Evolutionary conservation across 1,140 invertebrate species (phyloP), one percentile per base, ranked within the genome.

Genomic region (Chironomus striatipennis): DNA sequence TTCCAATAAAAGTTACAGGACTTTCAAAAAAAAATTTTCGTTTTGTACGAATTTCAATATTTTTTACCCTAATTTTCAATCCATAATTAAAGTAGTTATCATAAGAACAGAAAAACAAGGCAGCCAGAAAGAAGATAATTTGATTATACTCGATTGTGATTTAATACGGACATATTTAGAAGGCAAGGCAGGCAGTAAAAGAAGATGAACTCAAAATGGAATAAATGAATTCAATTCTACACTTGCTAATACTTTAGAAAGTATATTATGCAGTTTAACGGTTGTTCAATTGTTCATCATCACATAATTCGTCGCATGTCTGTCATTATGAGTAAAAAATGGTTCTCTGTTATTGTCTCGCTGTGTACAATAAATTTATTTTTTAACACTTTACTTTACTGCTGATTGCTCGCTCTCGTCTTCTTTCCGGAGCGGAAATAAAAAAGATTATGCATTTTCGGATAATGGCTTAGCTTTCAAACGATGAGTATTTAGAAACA

Each of bases 31-130:
- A n/a, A n/a, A n/a, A n/a, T n/a, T n/a, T n/a, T n/a, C n/a, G n/a
- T n/a, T n/a, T n/a, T n/a, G n/a, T n/a, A n/a, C n/a, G n/a, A n/a
- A n/a, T n/a, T n/a, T n/a, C n/a, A n/a, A n/a, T n/a, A n/a, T n/a
- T n/a, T n/a, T n/a, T n/a, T n/a, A n/a, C n/a, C n/a, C n/a, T n/a
- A 70, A 20, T 70, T 18, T 70, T 70, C 65, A 70, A 70, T 70
- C 65, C 65, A 70, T 70, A 70, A 70, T 70, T 70, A 70, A 70
- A 70, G 65, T 70, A 70, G 65, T 70, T 70, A 70, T 70, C 65
- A 70, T 20, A 70, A 70, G n/a, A n/a, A n/a, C 47, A 57, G n/a
- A 70, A 70, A 70, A 70, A 18, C 17, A 70, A 12, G n/a, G 65
- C 65, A 70, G 18, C n/a, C n/a, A 70, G 7, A 67, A 67, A 67